Base-by-base conservation (phyloP, 2,888 invertebrate species). In the Conus canariensis region DNA sequence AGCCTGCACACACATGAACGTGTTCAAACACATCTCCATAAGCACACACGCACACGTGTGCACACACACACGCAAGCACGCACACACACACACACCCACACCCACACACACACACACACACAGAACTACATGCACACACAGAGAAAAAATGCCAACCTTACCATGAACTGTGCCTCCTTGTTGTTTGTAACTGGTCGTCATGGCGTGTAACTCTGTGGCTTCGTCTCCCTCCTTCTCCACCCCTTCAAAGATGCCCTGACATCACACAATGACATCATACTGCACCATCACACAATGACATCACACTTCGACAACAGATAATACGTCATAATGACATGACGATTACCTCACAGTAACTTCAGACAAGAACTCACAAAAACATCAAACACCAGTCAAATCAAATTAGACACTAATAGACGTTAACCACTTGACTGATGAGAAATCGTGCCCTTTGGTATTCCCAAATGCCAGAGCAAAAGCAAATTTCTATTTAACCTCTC, bases 151-250 rank as follows among this genome's bases (percentile, higher is more conserved):
- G 25, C 30, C 7, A 58, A 30, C 60, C 88, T 70, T n/a, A 89
- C 89, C 89, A 22, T 60, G 25, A 14, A 85, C 86, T n/a, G 80
- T 60, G 74, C 77, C 90, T 5, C 86, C 94, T 90, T 70, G 90
- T 87, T 45, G 95, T 95, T 80, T 94, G 95, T 90, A 93, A 93
- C 86, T 94, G 92, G 94, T 90, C 1, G 92, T 94, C 96, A 98
- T 97, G 95, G 97, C 97, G 95, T 98, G 98, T 12, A 99, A 97
- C 96, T 99, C 99, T 58, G 97, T 97, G 93, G 98, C 98, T 96
- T 98, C 98, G 95, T 98, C 98, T 85, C 98, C 91, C 97, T 98
- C 98, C 91, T 97, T 98, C 98, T 95, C 98, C 98, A 96, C 98
- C 98, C 98, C 98, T 82, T 94, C 94, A 93, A 95, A 95, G 22